phyloP scores from a whole-genome alignment of 2,113 vertebrate species.

The Callospermophilus lateralis region DNA sequence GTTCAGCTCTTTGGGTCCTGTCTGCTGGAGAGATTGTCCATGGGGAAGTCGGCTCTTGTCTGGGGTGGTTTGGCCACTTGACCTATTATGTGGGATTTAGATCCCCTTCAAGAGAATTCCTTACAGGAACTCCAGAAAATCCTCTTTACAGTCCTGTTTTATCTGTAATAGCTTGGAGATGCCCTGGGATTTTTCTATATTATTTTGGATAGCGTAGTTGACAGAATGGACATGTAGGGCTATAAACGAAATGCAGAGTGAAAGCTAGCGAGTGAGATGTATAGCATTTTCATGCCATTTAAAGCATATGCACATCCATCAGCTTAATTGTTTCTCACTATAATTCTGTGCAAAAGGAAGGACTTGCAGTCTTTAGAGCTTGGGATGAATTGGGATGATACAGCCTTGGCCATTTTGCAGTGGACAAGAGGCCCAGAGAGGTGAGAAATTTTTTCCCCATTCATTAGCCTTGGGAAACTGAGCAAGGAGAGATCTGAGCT shows the following conservation, averaged over 20 bases:
- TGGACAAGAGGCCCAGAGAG: not conserved
- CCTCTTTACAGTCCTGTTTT: not conserved
- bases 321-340: not conserved
- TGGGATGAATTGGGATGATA: not conserved
- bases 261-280: not conserved
- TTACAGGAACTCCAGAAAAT: constrained; percentile 2
- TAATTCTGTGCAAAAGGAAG: constrained; percentile 1
- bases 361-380: not conserved
- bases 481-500: not conserved
- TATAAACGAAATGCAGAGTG: constrained; percentile 44
- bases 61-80: not conserved
- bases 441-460: not conserved
- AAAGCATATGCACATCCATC: not conserved
- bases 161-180: constrained; percentile 32
- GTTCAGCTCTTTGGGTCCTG: constrained; percentile 81
- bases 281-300: constrained; percentile 25
- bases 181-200: not conserved
- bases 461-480: not conserved
- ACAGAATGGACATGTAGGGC: not conserved
- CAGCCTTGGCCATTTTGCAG: not conserved
- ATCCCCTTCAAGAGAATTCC: not conserved
- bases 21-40: not conserved
- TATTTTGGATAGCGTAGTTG: constrained; percentile 24
- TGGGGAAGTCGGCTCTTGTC: not conserved
- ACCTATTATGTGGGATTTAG: constrained; percentile 9